Percentiles rank a stretch among this genome's conserved stretches.
Evolutionary conservation across 35 echinoderm and acorn worm species (phyloP).

Genomic region (Amphiura filiformis): DNA sequence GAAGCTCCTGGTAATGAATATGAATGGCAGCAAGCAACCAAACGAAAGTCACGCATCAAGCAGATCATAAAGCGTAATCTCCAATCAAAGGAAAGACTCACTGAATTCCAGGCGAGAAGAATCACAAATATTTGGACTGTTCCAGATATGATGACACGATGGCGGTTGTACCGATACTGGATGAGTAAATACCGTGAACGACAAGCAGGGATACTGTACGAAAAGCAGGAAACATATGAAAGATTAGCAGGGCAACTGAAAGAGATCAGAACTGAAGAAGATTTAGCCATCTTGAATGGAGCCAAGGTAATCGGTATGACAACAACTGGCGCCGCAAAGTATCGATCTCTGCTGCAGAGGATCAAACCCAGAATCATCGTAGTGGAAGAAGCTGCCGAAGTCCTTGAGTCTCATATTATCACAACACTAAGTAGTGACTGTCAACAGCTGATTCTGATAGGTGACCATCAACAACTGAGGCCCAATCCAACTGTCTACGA

Average conservation of each 20-base stretch:
- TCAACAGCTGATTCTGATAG: conserved; percentile 83
- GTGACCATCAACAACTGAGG: conserved; percentile 91
- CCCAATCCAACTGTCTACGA: conserved; percentile 90
- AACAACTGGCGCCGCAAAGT: conserved; percentile 54
- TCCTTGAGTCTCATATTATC: conserved; percentile 84
- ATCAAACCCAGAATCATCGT: conserved; percentile 68
- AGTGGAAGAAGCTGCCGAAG: conserved; percentile 97
- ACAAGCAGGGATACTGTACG: conserved; percentile 15
- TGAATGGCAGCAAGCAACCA: conserved; percentile 2
- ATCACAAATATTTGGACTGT: conserved; percentile 53
- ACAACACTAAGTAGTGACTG: conserved; percentile 73
- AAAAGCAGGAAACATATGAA: conserved; percentile 28
- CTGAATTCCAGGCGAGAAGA: conserved; percentile 35
- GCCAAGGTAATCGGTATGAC: conserved; percentile 52
- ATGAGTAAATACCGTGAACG: conserved; percentile 17
- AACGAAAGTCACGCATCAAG: conserved; percentile 27
- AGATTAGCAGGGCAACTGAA: not conserved
- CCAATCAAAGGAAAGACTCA: conserved; percentile 46
- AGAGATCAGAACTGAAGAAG: not conserved
- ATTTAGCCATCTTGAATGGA: not conserved
- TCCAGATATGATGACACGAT: conserved; percentile 10
- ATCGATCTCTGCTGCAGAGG: conserved; percentile 39
- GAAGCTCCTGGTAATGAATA: conserved; percentile 27
- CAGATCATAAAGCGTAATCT: conserved; percentile 47
- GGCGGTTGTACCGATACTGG: conserved; percentile 80